Evolutionary conservation across 2,797 vertebrate genomes (phyloP), one percentile per base, ranked within the genome.

Genomic region (Coregonus ussuriensis): DNA sequence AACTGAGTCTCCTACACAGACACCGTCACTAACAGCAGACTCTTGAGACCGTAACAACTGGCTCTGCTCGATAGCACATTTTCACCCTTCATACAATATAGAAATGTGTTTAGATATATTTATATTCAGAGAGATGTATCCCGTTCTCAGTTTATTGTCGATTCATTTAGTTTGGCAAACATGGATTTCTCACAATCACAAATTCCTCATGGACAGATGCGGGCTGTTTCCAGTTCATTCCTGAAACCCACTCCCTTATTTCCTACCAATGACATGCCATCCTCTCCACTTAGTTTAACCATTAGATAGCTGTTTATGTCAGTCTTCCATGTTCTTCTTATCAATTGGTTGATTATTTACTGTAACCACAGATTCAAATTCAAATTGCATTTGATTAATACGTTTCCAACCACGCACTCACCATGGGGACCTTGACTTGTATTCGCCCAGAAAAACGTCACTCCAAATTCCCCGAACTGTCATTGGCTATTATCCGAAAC

Each of bases 311-410:
- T 72, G 4, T 71, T 54, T 76, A 53, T 80, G 77, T 7, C 79
- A 14, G 4, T 85, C 85, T 78, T 76, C 62, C 65, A 31, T 75
- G 54, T 0, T 11, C 77, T 21, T n/a, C 68, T 77, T 81, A 70
- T 85, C 85, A 89, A 85, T 84, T 88, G 86, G 85, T 68, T 76
- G 53, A 41, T 86, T 87, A 81, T 90, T 86, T 80, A 84, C 77
- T 80, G 78, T 74, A 54, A 79, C 6, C 31, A 75, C 18, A 4
- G 21, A 77, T 92, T 89, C 84, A 88, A 93, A 93, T 93, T 91
- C 84, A 88, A 90, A 89, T 88, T 56, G 4, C 31, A 29, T 65
- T 53, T 54, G 13, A 71, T 70, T 74, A 18, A 67, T 47, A 71
- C 33, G 41, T 65, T 29, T 41, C 71, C 54, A 41, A 11, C 35